These are phyloP conservation scores for Lutjanus erythropterus DNA, from an alignment of 2,113 vertebrate species.

Conservation along the genomic window DNA sequence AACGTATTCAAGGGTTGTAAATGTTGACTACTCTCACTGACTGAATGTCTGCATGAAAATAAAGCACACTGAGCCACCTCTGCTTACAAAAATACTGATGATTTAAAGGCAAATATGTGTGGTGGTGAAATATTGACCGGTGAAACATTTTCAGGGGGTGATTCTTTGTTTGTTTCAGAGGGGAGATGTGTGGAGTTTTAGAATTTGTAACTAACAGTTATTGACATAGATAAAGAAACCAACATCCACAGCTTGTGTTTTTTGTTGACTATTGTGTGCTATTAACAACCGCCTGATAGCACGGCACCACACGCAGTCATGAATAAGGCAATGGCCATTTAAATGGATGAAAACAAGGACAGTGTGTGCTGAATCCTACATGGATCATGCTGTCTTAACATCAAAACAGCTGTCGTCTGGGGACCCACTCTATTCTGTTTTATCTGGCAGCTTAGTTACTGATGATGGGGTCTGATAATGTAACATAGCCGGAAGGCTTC, in stretches of 20 bases:
- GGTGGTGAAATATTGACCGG: background rate
- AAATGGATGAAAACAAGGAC: constrained; percentile 46
- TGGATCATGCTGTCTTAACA: constrained; percentile 44
- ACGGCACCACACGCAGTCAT: constrained; percentile 27
- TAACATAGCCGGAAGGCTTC: constrained; percentile 14
- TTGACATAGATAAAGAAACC: constrained; percentile 3
- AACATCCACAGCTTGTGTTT: constrained; percentile 7
- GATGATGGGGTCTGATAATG: constrained; percentile 49
- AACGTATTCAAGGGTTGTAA: background rate
- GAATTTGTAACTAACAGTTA: background rate
- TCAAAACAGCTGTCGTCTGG: constrained; percentile 47
- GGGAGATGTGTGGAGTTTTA: background rate
- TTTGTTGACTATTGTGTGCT: constrained; percentile 10
- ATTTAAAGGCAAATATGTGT: constrained; percentile 18
- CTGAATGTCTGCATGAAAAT: background rate
- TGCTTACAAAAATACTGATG: background rate
- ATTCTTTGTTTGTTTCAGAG: background rate
- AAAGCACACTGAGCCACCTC: background rate
- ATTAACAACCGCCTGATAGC: constrained; percentile 23
- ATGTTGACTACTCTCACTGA: background rate
- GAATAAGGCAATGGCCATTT: constrained; percentile 51
- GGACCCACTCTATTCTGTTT: constrained; percentile 34
- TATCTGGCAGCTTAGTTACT: constrained; percentile 43
- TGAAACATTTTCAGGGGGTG: background rate
- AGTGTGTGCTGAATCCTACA: constrained; percentile 42